Percentiles rank a stretch among this genome's conserved stretches.
Evolutionary conservation across 2,888 invertebrate species (phyloP).

Genomic region (Chironomus riparius): DNA sequence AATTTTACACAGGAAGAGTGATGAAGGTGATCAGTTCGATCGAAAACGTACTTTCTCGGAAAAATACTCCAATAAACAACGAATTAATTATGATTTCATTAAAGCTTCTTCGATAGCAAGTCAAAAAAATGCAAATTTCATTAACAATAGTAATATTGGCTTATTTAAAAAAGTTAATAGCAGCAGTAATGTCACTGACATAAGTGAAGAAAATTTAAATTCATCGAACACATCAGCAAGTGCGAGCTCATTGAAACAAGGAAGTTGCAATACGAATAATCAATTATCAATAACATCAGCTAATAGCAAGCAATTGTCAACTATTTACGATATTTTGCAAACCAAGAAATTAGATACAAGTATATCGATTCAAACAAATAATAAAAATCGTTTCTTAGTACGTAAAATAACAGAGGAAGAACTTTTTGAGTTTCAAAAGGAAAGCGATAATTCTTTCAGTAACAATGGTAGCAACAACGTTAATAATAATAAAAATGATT

Average conservation of each 20-base stretch:
- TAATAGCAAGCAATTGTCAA: constrained; percentile 29
- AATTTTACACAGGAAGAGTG: constrained; percentile 41
- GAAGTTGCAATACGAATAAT: constrained; percentile 19
- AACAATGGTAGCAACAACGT: neutral
- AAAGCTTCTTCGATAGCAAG: neutral
- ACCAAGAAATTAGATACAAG: constrained; percentile 30
- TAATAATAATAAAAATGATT: neutral
- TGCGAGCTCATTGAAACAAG: constrained; percentile 25
- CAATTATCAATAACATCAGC: constrained; percentile 22
- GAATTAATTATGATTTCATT: constrained; percentile 11
- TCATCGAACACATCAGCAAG: constrained; percentile 7
- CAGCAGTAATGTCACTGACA: constrained; percentile 1
- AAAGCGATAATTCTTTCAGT: neutral
- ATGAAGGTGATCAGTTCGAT: constrained; percentile 37
- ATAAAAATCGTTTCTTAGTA: constrained; percentile 38
- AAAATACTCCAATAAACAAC: constrained; percentile 31
- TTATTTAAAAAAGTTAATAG: neutral
- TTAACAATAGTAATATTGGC: neutral
- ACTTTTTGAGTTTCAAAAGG: constrained; percentile 1
- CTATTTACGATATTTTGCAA: constrained; percentile 42
- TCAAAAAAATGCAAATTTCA: neutral
- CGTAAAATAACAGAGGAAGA: constrained; percentile 39
- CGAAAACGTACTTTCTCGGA: constrained; percentile 40
- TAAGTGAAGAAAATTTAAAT: constrained; percentile 15
- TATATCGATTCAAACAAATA: constrained; percentile 13